Conservation (phyloP, 2,888 invertebrate species). For the Sinotaia quadrata region DNA sequence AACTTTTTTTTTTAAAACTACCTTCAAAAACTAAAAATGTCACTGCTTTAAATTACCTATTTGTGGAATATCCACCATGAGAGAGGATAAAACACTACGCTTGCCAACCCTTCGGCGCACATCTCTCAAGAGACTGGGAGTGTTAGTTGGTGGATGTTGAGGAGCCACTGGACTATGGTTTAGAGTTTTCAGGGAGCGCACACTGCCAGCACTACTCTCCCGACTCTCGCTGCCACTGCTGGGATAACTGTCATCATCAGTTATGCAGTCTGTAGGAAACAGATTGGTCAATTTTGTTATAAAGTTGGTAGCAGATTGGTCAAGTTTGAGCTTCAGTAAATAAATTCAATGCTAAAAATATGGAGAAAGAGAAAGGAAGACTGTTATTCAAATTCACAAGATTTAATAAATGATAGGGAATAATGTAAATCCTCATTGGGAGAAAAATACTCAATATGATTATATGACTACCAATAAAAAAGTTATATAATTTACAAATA, state of each 20-base stretch:
- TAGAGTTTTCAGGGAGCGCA: conserved; percentile 35
- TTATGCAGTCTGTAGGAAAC: conserved; percentile 58
- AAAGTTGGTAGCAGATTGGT: no score
- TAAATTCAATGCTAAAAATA: not conserved
- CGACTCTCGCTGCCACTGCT: conserved; percentile 67
- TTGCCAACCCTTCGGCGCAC: conserved; percentile 42
- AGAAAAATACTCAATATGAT: no score
- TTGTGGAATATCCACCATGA: conserved; percentile 59
- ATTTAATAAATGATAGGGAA: no score
- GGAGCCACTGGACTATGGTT: conserved; percentile 15
- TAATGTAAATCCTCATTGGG: no score
- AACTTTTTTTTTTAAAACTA: no score
- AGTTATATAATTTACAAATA: no score
- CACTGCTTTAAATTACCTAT: no score
- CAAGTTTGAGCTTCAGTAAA: not conserved
- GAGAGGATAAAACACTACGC: conserved; percentile 37
- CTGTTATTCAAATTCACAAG: no score
- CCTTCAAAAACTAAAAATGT: no score
- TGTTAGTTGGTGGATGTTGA: conserved; percentile 32
- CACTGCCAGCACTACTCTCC: conserved; percentile 65
- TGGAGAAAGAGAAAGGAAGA: not conserved
- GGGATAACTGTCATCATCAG: conserved; percentile 64
- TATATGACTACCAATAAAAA: no score
- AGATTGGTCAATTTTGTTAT: no score
- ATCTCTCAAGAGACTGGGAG: conserved; percentile 40